A percentile compares a stretch with the other conserved stretches of the same genome.
Evolutionary conservation across 2,797 vertebrate genomes (phyloP).

Genomic region (Atherinosoma microstoma): DNA sequence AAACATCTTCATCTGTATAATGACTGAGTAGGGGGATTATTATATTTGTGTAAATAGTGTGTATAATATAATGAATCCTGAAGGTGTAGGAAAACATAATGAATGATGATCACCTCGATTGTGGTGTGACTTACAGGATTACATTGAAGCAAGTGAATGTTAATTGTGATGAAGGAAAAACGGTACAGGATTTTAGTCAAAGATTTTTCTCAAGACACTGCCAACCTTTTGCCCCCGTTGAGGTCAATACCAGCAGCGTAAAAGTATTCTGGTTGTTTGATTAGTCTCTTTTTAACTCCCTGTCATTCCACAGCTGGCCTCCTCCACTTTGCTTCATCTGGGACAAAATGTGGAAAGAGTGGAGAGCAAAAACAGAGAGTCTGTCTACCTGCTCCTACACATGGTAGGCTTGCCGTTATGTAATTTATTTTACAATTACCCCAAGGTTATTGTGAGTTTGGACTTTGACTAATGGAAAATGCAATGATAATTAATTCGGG

Average conservation of each 20-base stretch:
- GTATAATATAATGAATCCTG: conserved; percentile 10
- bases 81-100: not conserved
- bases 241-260: conserved; percentile 30
- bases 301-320: conserved; percentile 85
- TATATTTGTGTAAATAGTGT: conserved; percentile 18
- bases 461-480: conserved; percentile 14
- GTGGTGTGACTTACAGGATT: not conserved
- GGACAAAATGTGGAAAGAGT: conserved; percentile 88
- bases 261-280: conserved; percentile 48
- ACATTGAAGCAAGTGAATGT: not conserved
- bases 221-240: conserved; percentile 34
- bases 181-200: conserved; percentile 15
- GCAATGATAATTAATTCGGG: conserved; percentile 8
- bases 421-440: not conserved
- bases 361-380: conserved; percentile 90
- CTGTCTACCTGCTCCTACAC: conserved; percentile 91
- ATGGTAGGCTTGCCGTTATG: conserved; percentile 80
- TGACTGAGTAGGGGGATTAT: not conserved
- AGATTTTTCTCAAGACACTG: conserved; percentile 54
- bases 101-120: not conserved
- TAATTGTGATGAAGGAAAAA: not conserved
- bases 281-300: conserved; percentile 32
- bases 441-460: conserved; percentile 8
- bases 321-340: conserved; percentile 89
- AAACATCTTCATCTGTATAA: not conserved